Evolutionary conservation across 2,797 vertebrate species (phyloP).

Genomic region (Cuniculus paca): DNA sequence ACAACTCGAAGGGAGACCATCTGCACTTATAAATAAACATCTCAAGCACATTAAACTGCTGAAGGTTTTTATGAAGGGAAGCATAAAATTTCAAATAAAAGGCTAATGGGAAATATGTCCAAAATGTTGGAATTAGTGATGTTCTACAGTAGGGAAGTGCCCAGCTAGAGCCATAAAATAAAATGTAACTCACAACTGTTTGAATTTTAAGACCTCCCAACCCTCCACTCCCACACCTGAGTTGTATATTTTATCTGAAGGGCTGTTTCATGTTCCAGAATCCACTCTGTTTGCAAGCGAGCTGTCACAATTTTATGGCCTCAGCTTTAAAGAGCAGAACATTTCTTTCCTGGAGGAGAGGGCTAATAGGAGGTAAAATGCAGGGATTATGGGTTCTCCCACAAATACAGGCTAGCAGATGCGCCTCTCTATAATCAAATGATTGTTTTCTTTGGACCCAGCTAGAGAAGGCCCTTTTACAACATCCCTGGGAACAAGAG

Average conservation of each 20-base stretch:
- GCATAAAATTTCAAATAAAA: slow-evolving; percentile 93
- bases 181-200: slow-evolving; percentile 85
- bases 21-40: slow-evolving; percentile 91
- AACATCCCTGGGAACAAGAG: slow-evolving; percentile 48
- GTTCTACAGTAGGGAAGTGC: slow-evolving; percentile 86
- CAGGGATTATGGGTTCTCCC: slow-evolving; percentile 79
- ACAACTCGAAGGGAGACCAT: slow-evolving; percentile 90
- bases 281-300: slow-evolving; percentile 80
- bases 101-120: slow-evolving; percentile 91
- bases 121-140: slow-evolving; percentile 88
- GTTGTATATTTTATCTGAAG: slow-evolving; percentile 81
- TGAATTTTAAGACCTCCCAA: slow-evolving; percentile 85
- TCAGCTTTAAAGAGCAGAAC: slow-evolving; percentile 82
- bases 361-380: slow-evolving; percentile 85
- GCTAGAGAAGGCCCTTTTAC: slow-evolving; percentile 59
- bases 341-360: slow-evolving; percentile 82
- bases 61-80: slow-evolving; percentile 92
- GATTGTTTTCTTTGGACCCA: slow-evolving; percentile 79
- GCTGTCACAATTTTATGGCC: slow-evolving; percentile 85
- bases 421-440: slow-evolving; percentile 71
- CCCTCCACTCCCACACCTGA: slow-evolving; percentile 88
- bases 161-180: slow-evolving; percentile 86
- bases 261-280: slow-evolving; percentile 87
- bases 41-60: slow-evolving; percentile 90
- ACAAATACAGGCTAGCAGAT: slow-evolving; percentile 77